Conservation (phyloP, 1,140 invertebrate genomes). For the Lordiphosa collinella region DNA sequence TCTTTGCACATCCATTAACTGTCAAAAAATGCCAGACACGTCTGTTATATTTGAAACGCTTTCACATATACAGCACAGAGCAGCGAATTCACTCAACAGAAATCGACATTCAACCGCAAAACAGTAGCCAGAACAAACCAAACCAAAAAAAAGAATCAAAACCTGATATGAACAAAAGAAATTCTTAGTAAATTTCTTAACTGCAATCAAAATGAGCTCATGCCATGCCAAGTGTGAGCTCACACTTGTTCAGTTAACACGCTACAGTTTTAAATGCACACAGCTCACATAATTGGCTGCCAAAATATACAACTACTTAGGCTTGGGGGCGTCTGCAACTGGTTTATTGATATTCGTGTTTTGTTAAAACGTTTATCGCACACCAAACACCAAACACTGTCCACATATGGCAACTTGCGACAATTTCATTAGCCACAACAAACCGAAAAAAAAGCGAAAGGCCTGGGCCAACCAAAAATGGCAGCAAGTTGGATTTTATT, state of each 20-base stretch:
- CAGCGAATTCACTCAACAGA: neutral
- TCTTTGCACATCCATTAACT: conserved; percentile 2
- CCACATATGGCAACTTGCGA: conserved; percentile 63
- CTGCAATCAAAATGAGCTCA: conserved; percentile 41
- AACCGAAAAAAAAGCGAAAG: conserved; percentile 35
- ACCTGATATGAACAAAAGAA: conserved; percentile 17
- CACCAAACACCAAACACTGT: conserved; percentile 46
- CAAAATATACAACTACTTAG: neutral
- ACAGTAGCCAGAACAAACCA: conserved; percentile 27
- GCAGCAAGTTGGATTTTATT: conserved; percentile 6
- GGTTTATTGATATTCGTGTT: conserved; percentile 42
- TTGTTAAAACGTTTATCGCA: conserved; percentile 34
- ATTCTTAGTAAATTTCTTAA: conserved; percentile 8
- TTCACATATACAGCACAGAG: no score
- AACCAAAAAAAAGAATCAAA: conserved; percentile 14
- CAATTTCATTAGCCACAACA: conserved; percentile 64
- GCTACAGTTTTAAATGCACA: conserved; percentile 9
- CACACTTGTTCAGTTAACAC: conserved; percentile 27
- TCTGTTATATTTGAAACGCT: no score
- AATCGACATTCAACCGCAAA: neutral
- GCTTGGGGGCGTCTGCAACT: conserved; percentile 29
- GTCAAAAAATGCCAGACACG: no score
- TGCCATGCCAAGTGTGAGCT: conserved; percentile 16
- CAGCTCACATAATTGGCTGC: neutral
- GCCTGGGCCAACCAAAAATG: conserved; percentile 51